These are phyloP conservation scores for Campopleginae sp. DNA, from an alignment of 2,888 invertebrate genomes.

Conservation along the genomic window DNA sequence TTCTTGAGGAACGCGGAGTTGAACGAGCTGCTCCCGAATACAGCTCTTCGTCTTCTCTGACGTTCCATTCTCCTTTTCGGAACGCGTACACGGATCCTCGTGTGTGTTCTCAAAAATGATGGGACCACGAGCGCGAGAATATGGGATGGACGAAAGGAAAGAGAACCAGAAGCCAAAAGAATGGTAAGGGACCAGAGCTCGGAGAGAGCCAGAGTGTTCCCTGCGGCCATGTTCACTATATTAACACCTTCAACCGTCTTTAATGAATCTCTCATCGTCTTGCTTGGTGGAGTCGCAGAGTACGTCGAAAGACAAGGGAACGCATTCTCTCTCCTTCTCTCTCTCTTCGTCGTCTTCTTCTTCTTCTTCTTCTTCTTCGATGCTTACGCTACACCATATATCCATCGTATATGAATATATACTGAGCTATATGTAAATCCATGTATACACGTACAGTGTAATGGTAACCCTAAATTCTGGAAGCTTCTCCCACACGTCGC, in stretches of 20 bases:
- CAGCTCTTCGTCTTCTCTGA: constrained; percentile 57
- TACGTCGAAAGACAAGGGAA: constrained; percentile 58
- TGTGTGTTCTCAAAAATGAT: neutral
- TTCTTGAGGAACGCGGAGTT: constrained; percentile 44
- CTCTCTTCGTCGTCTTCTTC: constrained; percentile 49
- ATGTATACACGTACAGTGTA: constrained; percentile 20
- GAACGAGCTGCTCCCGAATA: constrained; percentile 38
- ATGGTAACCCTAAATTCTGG: constrained; percentile 45
- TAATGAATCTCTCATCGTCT: constrained; percentile 81
- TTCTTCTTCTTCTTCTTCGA: constrained; percentile 56
- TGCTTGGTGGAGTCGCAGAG: constrained; percentile 40
- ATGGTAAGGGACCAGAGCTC: neutral
- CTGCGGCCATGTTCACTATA: constrained; percentile 81
- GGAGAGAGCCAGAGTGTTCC: constrained; percentile 71
- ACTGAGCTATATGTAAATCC: constrained; percentile 20
- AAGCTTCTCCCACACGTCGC: constrained; percentile 35
- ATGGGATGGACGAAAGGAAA: neutral
- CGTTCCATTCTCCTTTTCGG: constrained; percentile 33
- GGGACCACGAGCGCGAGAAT: neutral
- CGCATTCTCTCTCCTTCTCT: constrained; percentile 70
- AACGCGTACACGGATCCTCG: neutral
- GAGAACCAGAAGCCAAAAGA: neutral
- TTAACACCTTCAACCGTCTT: constrained; percentile 82
- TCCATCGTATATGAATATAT: constrained; percentile 45
- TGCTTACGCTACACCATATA: constrained; percentile 25